Conservation (phyloP, 2,797 vertebrate genomes). For the Ictinia mississippiensis region DNA sequence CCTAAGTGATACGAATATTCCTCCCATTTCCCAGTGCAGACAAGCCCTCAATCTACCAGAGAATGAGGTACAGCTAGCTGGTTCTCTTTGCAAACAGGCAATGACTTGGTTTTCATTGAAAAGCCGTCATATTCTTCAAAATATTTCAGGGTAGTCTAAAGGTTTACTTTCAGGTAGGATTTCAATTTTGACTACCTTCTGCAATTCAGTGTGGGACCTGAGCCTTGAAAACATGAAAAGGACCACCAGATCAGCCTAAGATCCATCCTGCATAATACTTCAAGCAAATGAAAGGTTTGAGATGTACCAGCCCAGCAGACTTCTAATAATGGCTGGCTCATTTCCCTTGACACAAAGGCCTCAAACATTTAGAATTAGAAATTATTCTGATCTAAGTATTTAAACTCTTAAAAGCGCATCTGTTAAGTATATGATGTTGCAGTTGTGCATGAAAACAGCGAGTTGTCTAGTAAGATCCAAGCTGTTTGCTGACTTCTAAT, state of each 20-base stretch:
- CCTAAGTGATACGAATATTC: background rate
- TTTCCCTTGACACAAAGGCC: background rate
- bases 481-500: background rate
- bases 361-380: background rate
- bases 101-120: background rate
- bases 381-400: background rate
- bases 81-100: background rate
- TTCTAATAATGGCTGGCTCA: background rate
- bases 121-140: background rate
- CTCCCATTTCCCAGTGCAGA: background rate
- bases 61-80: background rate
- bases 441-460: background rate
- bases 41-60: background rate
- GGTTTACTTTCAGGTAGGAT: background rate
- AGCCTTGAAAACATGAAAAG: background rate
- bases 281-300: background rate
- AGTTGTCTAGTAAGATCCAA: background rate
- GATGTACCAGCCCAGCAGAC: background rate
- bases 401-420: background rate
- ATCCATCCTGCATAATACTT: background rate
- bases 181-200: background rate
- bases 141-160: background rate
- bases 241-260: background rate
- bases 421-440: background rate
- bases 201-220: background rate